Evolutionary conservation across 2,888 invertebrate genomes (phyloP), one percentile per base, ranked within the genome.

Genomic region (Hypolimnas misippus): DNA sequence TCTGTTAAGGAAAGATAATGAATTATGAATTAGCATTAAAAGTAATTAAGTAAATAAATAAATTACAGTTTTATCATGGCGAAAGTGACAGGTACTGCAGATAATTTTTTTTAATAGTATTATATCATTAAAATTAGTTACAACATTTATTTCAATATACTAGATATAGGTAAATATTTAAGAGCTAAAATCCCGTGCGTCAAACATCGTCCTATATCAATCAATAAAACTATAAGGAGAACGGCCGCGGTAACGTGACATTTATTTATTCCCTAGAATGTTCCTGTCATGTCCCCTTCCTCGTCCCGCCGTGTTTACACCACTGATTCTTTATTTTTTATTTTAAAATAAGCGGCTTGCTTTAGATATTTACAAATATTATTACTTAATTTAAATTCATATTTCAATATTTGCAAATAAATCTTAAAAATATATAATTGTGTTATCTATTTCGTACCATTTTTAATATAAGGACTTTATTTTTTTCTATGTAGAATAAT

Each of bases 231-330:
- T 75, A 78, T 76, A 78, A 76, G 76, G 76, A 72, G 50, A 40
- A 77, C 74, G 75, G 76, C 69, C 73, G 77, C 77, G 77, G 79
- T 84, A 87, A 86, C 80, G 79, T 84, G 89, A 87, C 89, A 82
- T 87, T 87, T 87, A 91, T 91, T 87, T 89, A 91, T 90, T 86
- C 83, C 79, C 74, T 75, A 77, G 83, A 82, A 84, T 89, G 87
- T 86, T 81, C 77, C 83, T 82, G 86, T 85, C 87, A 77, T 84
- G 86, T 85, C 77, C 74, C 78, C 71, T 72, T 71, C 79, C 73
- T 76, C 76, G 76, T 76, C 73, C 74, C 73, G 74, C 76, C 81
- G 75, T 81, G 83, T 84, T 86, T 83, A 86, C 86, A 83, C 78
- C 81, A 81, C 81, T 61, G 61, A 63, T 68, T 68, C 63, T 70